These are phyloP conservation scores for Synanthedon tipuliformis DNA, from an alignment of 2,888 invertebrate genomes.

Conservation along the genomic window DNA sequence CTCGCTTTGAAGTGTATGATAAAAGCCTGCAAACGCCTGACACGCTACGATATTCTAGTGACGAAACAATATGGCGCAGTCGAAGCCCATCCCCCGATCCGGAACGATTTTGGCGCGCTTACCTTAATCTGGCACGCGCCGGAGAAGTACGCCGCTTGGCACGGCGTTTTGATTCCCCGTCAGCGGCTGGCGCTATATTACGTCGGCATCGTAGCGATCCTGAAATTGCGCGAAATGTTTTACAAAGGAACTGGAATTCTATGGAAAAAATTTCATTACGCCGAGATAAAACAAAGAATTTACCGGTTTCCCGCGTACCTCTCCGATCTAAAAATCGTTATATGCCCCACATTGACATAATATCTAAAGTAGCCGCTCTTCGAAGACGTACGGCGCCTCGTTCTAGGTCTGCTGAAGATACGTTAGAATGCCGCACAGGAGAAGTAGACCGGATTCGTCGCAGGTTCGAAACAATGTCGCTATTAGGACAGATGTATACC, in stretches of 20 bases:
- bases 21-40: conserved; percentile 59
- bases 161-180: conserved; percentile 79
- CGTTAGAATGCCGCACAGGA: conserved; percentile 67
- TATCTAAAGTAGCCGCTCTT: conserved; percentile 83
- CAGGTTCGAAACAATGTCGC: conserved; percentile 78
- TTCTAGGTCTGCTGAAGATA: conserved; percentile 61
- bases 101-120: conserved; percentile 76
- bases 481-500: conserved; percentile 82
- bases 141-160: conserved; percentile 84
- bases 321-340: conserved; percentile 77
- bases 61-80: conserved; percentile 76
- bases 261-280: conserved; percentile 43
- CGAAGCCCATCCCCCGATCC: conserved; percentile 81
- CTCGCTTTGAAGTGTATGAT: conserved; percentile 60
- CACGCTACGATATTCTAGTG: conserved; percentile 70
- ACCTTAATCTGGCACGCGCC: conserved; percentile 77
- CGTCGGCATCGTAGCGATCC: conserved; percentile 84
- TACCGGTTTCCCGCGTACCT: conserved; percentile 75
- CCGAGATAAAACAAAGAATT: conserved; percentile 42
- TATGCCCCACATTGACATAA: conserved; percentile 92
- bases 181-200: conserved; percentile 61
- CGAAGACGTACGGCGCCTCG: conserved; percentile 57
- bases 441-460: conserved; percentile 80
- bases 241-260: conserved; percentile 61
- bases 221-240: conserved; percentile 73